Evolutionary conservation across 1,140 invertebrate genomes (phyloP).

Genomic region (Drosophila sp.): DNA sequence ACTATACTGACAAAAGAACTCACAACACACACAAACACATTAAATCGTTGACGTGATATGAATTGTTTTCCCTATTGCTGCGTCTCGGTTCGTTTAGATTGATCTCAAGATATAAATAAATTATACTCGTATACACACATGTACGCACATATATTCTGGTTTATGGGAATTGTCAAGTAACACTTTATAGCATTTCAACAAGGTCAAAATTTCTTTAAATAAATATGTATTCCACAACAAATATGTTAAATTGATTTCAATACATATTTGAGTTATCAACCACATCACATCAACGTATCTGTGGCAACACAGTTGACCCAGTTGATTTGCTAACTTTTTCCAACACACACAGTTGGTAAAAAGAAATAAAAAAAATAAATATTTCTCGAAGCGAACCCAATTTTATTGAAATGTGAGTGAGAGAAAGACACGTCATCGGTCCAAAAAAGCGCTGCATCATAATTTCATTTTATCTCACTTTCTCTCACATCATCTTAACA

Average conservation of each 20-base stretch:
- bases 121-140: slow-evolving; percentile 5
- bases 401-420: slow-evolving; percentile 4
- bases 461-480: slow-evolving; percentile 25
- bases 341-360: slow-evolving; percentile 1
- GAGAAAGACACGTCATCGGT: background rate
- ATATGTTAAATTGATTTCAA: slow-evolving; percentile 36
- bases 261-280: slow-evolving; percentile 34
- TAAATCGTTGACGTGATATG: slow-evolving; percentile 5
- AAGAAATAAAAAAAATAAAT: background rate
- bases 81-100: slow-evolving; percentile 12
- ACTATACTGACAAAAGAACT: slow-evolving; percentile 6
- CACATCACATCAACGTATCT: no score
- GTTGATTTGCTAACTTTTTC: slow-evolving; percentile 21
- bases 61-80: slow-evolving; percentile 31
- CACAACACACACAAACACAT: background rate
- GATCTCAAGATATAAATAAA: slow-evolving; percentile 29
- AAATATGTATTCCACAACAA: slow-evolving; percentile 20
- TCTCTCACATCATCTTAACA: slow-evolving; percentile 26
- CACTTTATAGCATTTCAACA: slow-evolving; percentile 10
- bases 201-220: slow-evolving; percentile 49
- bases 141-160: background rate
- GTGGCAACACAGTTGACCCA: slow-evolving; percentile 31
- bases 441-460: slow-evolving; percentile 11
- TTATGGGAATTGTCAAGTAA: slow-evolving; percentile 4
- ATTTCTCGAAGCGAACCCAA: background rate